Evolutionary conservation across 2,797 vertebrate species (phyloP), one percentile per base, ranked within the genome.

Genomic region (Sebastiscus albofasciatus): DNA sequence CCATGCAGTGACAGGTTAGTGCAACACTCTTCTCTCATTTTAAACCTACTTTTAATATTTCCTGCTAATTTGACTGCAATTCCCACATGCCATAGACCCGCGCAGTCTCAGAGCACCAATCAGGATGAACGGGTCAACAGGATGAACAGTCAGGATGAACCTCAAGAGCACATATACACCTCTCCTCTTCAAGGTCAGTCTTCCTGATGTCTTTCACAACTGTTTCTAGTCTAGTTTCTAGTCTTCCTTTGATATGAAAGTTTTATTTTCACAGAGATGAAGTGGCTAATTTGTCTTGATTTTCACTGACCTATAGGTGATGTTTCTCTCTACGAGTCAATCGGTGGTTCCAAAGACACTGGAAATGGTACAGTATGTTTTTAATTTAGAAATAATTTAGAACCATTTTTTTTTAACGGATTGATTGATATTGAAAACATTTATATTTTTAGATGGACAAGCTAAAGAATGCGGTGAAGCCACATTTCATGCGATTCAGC

Each of bases 91-190:
- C 20, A 29, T 22, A 81, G 79, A 42, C 14, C 14, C 5, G 0
- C 0, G 5, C 26, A 64, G 34, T 8, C 34, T 31, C 26, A 75
- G 33, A 67, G 54, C 2, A 33, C 31, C 56, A 24, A 24, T 31
- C 70, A 58, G 54, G 54, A 58, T 26, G 9, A 58, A 26, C 22
- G 0, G 14, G 4, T 39, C 2, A n/a, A 39, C 14, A 42, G 39
- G 39, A 42, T 42, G 39, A 42, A 42, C 39, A 42, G 39, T 42
- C 34, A 20, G 24, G 64, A 27, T 13, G 42, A 24, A 59, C 20
- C 31, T 72, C 56, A 52, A 7, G 33, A 58, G 22, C 54, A 26
- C 33, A 5, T 27, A 10, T 49, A 93, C 26, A 20, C 78, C 24
- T n/a, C 33, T 27, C 24, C 27, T 74, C 65, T 26, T 39, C 9